phyloP scores from a whole-genome alignment of 2,888 invertebrate species.

The Alviniconcha strummeri region DNA sequence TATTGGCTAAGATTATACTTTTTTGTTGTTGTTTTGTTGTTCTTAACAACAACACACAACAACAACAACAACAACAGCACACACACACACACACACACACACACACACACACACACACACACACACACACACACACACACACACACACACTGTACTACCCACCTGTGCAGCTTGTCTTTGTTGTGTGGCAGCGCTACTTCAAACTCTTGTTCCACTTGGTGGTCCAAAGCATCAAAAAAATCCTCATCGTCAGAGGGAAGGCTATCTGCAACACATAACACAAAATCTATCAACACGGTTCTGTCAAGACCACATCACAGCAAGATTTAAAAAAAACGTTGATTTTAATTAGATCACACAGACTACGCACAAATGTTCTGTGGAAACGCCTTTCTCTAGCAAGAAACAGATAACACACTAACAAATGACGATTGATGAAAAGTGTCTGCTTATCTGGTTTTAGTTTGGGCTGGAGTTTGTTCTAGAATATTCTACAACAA shows the following conservation, averaged over 20 bases:
- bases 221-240: conserved; percentile 71
- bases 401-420: background rate
- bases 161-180: conserved; percentile 61
- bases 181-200: conserved; percentile 63
- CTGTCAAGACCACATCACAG: background rate
- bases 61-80: background rate
- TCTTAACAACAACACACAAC: background rate
- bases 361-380: background rate
- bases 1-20: too few relatives aligned
- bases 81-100: background rate
- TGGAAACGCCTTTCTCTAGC: background rate
- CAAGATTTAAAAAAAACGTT: background rate
- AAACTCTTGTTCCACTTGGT: conserved; percentile 65
- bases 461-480: too few relatives aligned
- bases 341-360: background rate
- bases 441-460: background rate
- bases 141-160: conserved; percentile 4
- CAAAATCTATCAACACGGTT: background rate
- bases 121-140: background rate
- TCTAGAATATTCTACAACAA: too few relatives aligned
- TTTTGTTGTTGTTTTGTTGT: too few relatives aligned
- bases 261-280: conserved; percentile 8
- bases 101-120: background rate
- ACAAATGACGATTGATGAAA: background rate
- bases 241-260: conserved; percentile 65